Evolutionary conservation across 2,113 vertebrate species (phyloP).

Genomic region (Hemichromis elongatus): DNA sequence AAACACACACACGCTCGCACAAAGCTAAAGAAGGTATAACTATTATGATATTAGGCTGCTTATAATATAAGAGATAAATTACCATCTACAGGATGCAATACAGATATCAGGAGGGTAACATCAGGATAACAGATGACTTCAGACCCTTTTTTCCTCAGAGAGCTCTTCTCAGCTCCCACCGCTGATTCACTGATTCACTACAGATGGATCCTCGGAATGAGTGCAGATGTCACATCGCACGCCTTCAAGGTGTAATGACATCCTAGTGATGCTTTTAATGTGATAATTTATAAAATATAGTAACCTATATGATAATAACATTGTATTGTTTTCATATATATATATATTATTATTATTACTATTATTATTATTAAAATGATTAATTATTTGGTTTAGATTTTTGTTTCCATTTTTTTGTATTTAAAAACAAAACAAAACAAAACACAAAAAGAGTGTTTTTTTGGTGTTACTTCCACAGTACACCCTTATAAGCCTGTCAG

Average conservation of each 20-base stretch:
- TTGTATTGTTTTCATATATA: background rate
- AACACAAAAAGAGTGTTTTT: background rate
- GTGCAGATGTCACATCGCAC: background rate
- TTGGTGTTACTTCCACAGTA: slow-evolving; percentile 56
- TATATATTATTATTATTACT: background rate
- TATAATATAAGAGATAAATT: background rate
- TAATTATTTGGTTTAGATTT: background rate
- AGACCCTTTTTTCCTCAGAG: background rate
- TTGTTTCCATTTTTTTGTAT: background rate
- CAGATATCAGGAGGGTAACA: background rate
- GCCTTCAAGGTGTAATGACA: background rate
- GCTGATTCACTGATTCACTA: background rate
- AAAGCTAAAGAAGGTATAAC: background rate
- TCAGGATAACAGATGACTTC: background rate
- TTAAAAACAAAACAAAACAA: background rate
- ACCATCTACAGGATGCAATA: background rate
- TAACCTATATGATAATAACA: background rate
- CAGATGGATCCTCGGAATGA: background rate
- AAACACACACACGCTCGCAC: background rate
- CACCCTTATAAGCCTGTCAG: slow-evolving; percentile 80
- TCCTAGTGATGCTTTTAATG: background rate
- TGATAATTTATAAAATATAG: background rate
- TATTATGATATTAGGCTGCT: background rate
- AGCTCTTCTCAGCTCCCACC: background rate
- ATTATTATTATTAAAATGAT: background rate